Evolutionary conservation across 2,797 vertebrate species (phyloP).

Genomic region (Novumbra hubbsi): DNA sequence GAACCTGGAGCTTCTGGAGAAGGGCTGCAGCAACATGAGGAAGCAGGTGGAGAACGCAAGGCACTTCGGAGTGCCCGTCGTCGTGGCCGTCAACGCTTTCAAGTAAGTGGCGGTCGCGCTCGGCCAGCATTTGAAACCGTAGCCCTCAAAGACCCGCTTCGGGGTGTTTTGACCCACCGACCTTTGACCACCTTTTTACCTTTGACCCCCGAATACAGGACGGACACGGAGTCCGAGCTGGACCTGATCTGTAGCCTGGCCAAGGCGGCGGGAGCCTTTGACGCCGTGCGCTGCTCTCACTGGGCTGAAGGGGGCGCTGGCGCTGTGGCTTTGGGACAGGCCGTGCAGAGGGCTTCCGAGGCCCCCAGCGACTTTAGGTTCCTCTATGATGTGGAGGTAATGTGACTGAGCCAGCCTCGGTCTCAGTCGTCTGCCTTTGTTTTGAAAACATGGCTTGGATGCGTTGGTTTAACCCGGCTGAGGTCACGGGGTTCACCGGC

Average conservation of each 20-base stretch:
- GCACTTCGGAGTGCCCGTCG: constrained; percentile 90
- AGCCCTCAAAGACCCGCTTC: background rate
- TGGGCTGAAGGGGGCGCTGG: constrained; percentile 95
- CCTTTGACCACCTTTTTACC: constrained; percentile 3
- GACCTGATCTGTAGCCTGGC: constrained; percentile 82
- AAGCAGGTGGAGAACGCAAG: constrained; percentile 94
- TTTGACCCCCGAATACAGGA: constrained; percentile 82
- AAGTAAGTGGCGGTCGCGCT: constrained; percentile 77
- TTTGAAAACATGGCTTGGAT: background rate
- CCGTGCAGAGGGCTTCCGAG: constrained; percentile 86
- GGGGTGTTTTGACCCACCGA: background rate
- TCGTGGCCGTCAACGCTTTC: constrained; percentile 94
- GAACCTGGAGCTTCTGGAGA: constrained; percentile 89
- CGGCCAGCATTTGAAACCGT: background rate
- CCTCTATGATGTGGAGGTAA: constrained; percentile 89
- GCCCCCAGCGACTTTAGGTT: constrained; percentile 85
- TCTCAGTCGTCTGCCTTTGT: background rate
- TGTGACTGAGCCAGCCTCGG: background rate
- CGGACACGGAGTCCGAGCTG: constrained; percentile 86
- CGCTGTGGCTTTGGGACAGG: constrained; percentile 80
- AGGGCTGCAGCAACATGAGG: constrained; percentile 89
- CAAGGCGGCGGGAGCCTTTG: constrained; percentile 87
- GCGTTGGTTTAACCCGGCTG: background rate
- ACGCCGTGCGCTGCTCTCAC: constrained; percentile 88
- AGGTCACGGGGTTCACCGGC: background rate